These are phyloP conservation scores for Paratrypauchen microcephalus DNA, from an alignment of 2,797 vertebrate genomes.

Conservation along the genomic window DNA sequence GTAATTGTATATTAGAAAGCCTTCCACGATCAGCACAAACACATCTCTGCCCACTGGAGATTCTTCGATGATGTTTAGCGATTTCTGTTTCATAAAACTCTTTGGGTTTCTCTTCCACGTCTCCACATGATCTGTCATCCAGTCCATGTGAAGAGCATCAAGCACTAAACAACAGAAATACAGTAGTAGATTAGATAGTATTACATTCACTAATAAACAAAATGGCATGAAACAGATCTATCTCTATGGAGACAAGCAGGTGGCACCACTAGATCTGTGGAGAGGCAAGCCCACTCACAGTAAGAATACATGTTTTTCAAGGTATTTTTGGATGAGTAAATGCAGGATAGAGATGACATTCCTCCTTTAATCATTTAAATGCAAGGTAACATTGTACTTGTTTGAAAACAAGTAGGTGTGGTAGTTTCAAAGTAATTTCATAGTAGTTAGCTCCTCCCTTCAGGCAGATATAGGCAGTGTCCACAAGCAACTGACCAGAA, in stretches of 20 bases:
- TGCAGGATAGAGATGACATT: no score
- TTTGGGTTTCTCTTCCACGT: slow-evolving; percentile 74
- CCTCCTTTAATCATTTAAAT: no score
- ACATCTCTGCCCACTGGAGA: slow-evolving; percentile 41
- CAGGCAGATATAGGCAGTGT: no score
- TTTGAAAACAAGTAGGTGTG: no score
- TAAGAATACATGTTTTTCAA: no score
- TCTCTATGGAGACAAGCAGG: background rate
- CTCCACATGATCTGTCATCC: slow-evolving; percentile 81
- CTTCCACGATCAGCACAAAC: slow-evolving; percentile 88
- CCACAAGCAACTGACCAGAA: no score
- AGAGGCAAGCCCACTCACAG: no score
- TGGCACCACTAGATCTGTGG: background rate
- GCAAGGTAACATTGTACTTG: no score
- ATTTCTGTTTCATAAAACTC: slow-evolving; percentile 39
- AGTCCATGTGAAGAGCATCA: slow-evolving; percentile 89
- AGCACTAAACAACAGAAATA: slow-evolving; percentile 74
- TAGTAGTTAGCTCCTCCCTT: no score
- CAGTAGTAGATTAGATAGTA: background rate
- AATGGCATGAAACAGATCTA: background rate
- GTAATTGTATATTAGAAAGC: slow-evolving; percentile 93
- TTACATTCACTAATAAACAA: background rate
- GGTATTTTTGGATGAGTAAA: no score
- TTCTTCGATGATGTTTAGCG: slow-evolving; percentile 16
- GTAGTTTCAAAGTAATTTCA: no score